These are phyloP conservation scores for Microctenopoma stevenorrisi DNA, from an alignment of 2,797 vertebrate species.

Conservation along the genomic window DNA sequence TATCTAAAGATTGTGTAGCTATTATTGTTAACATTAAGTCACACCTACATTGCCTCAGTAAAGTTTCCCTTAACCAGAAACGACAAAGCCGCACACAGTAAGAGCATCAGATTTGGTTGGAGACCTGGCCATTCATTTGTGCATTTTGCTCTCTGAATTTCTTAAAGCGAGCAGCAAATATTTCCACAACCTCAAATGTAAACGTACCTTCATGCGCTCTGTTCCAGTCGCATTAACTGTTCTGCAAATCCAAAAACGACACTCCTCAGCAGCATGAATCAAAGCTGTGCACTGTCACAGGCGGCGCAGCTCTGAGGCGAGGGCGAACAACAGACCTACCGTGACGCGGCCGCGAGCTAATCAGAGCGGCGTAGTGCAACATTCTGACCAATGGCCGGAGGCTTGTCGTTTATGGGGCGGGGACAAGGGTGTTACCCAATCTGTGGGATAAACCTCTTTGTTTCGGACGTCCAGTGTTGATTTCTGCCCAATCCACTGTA, in stretches of 20 bases:
- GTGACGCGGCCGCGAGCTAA: conserved; percentile 65
- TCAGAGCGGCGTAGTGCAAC: conserved; percentile 38
- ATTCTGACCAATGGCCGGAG: conserved; percentile 51
- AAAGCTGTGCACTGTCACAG: conserved; percentile 64
- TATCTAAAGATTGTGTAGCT: background rate
- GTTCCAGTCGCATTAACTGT: conserved; percentile 53
- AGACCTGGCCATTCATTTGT: conserved; percentile 34
- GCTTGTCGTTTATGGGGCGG: conserved; percentile 38
- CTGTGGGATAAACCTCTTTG: conserved; percentile 79
- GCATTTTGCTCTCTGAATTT: conserved; percentile 3
- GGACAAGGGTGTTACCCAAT: conserved; percentile 43
- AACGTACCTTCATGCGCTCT: conserved; percentile 78
- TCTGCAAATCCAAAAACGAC: conserved; percentile 52
- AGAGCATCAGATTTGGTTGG: conserved; percentile 15
- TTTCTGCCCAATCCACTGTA: conserved; percentile 2
- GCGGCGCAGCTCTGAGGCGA: conserved; percentile 54
- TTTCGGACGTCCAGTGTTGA: conserved; percentile 71
- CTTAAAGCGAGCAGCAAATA: background rate
- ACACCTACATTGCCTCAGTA: background rate
- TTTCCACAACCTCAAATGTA: background rate
- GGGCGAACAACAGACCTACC: conserved; percentile 63
- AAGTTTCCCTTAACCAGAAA: conserved; percentile 41
- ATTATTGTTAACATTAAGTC: background rate
- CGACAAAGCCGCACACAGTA: background rate
- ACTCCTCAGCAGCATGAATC: conserved; percentile 60